Conservation (phyloP, 2,797 vertebrate genomes). For the Pteropus rufus region DNA sequence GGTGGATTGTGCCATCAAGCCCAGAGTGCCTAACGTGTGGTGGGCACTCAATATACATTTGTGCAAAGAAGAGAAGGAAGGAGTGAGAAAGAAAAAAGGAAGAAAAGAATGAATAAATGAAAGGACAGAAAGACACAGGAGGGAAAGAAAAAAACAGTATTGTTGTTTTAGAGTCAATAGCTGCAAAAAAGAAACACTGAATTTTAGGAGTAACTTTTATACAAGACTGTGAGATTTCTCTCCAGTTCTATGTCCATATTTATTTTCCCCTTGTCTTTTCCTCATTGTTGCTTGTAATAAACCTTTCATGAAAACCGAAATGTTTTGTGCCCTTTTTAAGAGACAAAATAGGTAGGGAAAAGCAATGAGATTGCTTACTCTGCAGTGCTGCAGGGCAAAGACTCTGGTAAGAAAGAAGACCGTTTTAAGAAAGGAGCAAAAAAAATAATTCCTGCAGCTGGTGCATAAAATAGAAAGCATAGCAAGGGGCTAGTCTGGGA, state of each 20-base stretch:
- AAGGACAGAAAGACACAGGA: not conserved
- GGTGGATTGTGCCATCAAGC: not conserved
- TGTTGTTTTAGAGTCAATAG: not conserved
- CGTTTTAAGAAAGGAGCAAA: not conserved
- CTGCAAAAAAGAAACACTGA: not conserved
- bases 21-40: not conserved
- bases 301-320: not conserved
- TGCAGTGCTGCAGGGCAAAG: not conserved
- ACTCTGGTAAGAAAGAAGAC: not conserved
- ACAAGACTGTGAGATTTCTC: not conserved
- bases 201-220: not conserved
- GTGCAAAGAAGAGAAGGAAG: not conserved
- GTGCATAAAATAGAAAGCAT: not conserved
- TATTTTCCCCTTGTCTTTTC: constrained; percentile 13
- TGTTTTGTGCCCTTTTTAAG: not conserved
- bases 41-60: not conserved
- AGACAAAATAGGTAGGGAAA: not conserved
- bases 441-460: not conserved
- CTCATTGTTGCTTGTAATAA: constrained; percentile 7
- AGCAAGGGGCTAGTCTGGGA: not conserved
- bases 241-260: not conserved
- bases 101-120: not conserved
- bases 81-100: not conserved
- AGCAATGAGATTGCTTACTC: not conserved
- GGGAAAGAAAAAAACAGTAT: not conserved